Evolutionary conservation across 2,888 invertebrate genomes (phyloP).

Genomic region (Diplolepis rosae): DNA sequence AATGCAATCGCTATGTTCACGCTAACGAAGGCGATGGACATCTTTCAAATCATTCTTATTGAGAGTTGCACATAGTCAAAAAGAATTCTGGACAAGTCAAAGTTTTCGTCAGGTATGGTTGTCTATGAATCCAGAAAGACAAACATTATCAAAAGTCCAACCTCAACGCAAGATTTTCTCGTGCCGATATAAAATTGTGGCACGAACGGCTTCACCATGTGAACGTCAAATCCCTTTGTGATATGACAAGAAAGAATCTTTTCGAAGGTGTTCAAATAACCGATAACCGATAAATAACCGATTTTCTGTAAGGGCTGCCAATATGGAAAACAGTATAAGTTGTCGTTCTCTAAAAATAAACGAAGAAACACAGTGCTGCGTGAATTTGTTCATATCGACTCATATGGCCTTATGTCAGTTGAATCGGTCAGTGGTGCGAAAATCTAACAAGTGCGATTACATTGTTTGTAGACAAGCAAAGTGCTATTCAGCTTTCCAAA

Average conservation of each 20-base stretch:
- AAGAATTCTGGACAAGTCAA: slow-evolving; percentile 35
- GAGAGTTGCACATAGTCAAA: slow-evolving; percentile 33
- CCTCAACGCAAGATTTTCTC: slow-evolving; percentile 2
- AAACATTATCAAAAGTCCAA: slow-evolving; percentile 37
- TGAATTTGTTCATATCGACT: slow-evolving; percentile 7
- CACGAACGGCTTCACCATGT: slow-evolving; percentile 44
- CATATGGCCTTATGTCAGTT: slow-evolving; percentile 28
- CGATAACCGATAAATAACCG: slow-evolving; percentile 30
- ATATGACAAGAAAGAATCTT: slow-evolving; percentile 17
- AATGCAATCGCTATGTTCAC: slow-evolving; percentile 39
- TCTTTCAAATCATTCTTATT: slow-evolving; percentile 35
- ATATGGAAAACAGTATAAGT: slow-evolving; percentile 45
- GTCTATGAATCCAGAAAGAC: slow-evolving; percentile 33
- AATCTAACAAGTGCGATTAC: too few species aligned
- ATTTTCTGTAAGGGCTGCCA: slow-evolving; percentile 48
- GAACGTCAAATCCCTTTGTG: slow-evolving; percentile 26
- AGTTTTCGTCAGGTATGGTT: slow-evolving; percentile 41
- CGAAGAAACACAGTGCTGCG: not conserved
- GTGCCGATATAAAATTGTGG: slow-evolving; percentile 36
- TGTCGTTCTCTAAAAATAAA: slow-evolving; percentile 29
- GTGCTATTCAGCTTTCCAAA: too few species aligned
- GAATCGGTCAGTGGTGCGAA: slow-evolving; percentile 28
- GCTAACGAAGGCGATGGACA: slow-evolving; percentile 36
- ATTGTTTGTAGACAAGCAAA: too few species aligned
- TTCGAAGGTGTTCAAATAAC: slow-evolving; percentile 24